phyloP scores from a whole-genome alignment of 2,113 vertebrate genomes.

The Blennius ocellaris region DNA sequence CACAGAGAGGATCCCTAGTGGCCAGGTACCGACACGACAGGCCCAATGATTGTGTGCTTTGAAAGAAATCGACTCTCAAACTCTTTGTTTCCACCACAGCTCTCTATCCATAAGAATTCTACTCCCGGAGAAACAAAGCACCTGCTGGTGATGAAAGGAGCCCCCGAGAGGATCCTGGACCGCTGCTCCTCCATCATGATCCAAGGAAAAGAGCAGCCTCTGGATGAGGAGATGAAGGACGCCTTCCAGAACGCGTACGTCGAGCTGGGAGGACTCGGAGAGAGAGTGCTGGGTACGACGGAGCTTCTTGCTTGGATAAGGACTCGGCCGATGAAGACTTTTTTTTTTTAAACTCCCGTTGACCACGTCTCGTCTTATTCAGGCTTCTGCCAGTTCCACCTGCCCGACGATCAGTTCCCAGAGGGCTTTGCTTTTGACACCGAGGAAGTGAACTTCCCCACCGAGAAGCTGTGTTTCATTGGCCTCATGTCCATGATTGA shows the following conservation, averaged over 20 bases:
- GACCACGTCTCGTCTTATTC: neutral
- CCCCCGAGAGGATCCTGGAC: constrained; percentile 92
- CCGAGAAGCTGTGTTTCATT: constrained; percentile 90
- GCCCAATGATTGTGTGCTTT: no score
- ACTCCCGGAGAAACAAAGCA: constrained; percentile 82
- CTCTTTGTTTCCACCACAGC: constrained; percentile 69
- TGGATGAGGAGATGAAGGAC: constrained; percentile 90
- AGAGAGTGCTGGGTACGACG: constrained; percentile 87
- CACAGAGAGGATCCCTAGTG: constrained; percentile 36
- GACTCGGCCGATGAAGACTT: neutral
- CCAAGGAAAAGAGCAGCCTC: constrained; percentile 87
- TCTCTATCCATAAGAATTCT: constrained; percentile 90
- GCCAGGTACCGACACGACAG: neutral
- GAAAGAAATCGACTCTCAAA: no score
- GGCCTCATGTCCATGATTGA: constrained; percentile 97
- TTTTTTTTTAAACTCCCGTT: neutral
- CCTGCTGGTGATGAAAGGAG: constrained; percentile 93
- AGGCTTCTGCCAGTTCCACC: constrained; percentile 90
- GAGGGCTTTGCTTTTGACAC: constrained; percentile 89
- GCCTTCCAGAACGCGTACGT: constrained; percentile 92
- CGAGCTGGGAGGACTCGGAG: constrained; percentile 91
- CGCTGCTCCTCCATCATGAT: constrained; percentile 89
- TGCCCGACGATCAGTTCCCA: constrained; percentile 88
- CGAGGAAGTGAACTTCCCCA: constrained; percentile 92
- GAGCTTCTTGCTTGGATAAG: neutral